Evolutionary conservation across 37 sponge, comb jelly and placozoan genomes (phyloP).

Genomic region (Ephydatia muelleri): DNA sequence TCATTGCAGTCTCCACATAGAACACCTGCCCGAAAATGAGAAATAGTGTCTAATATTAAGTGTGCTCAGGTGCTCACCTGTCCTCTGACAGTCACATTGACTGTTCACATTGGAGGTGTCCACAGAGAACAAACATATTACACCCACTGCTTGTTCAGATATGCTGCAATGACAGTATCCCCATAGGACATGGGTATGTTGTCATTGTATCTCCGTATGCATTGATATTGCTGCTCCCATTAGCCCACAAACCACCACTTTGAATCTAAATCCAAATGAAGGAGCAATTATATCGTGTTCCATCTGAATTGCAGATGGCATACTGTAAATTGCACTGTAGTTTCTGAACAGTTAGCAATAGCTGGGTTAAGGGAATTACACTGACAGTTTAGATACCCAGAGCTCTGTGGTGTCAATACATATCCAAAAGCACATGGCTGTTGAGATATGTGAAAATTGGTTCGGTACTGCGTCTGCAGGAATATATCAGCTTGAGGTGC

Average conservation of each 20-base stretch:
- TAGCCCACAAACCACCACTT: conserved; percentile 29
- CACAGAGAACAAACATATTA: conserved; percentile 15
- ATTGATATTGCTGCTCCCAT: background rate
- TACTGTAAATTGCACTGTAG: background rate
- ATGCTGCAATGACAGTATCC: conserved; percentile 48
- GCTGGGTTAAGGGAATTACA: background rate
- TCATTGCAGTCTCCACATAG: conserved; percentile 71
- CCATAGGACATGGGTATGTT: conserved; percentile 42
- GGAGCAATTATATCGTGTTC: background rate
- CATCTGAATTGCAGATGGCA: background rate
- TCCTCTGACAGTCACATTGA: conserved; percentile 40
- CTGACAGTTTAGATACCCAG: background rate
- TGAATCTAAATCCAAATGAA: background rate
- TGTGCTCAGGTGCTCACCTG: conserved; percentile 2
- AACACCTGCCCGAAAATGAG: conserved; percentile 57
- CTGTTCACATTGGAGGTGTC: background rate
- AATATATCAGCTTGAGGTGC: background rate
- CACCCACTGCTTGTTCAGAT: background rate
- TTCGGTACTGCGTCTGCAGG: background rate
- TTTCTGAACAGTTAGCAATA: background rate
- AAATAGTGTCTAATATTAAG: background rate
- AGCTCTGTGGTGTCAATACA: background rate
- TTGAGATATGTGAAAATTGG: background rate
- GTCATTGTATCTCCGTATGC: conserved; percentile 3
- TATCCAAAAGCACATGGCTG: background rate